Conservation (phyloP, 2,113 vertebrate species). For the Micromys minutus region DNA sequence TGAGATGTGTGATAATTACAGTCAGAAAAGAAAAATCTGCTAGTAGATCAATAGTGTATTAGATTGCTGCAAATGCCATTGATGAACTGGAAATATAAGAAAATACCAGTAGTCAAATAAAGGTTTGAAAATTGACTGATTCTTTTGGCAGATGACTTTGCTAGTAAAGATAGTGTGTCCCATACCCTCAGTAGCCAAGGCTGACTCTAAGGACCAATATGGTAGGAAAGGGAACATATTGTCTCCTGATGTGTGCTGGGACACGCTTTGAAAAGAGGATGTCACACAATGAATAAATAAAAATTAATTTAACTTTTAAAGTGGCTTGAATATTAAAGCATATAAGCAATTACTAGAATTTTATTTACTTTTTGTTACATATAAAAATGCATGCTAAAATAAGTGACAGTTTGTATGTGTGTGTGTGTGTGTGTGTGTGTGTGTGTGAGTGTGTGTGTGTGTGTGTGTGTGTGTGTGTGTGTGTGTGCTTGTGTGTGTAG, state of each 20-base stretch:
- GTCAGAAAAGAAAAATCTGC: background rate
- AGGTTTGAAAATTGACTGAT: background rate
- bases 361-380: background rate
- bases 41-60: background rate
- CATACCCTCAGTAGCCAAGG: background rate
- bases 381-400: background rate
- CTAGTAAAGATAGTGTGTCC: background rate
- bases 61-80: background rate
- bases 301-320: background rate
- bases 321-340: background rate
- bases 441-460: no score
- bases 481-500: background rate
- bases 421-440: no score
- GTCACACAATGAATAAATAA: background rate
- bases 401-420: background rate
- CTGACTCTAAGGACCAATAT: no score
- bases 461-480: background rate
- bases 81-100: background rate
- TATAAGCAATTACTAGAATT: background rate
- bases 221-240: background rate
- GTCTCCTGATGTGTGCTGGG: no score
- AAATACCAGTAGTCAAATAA: background rate
- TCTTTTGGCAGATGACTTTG: no score
- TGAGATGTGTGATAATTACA: background rate
- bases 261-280: no score